Conservation (phyloP, 2,113 vertebrate species). For the Pomatostomus ruficeps region DNA sequence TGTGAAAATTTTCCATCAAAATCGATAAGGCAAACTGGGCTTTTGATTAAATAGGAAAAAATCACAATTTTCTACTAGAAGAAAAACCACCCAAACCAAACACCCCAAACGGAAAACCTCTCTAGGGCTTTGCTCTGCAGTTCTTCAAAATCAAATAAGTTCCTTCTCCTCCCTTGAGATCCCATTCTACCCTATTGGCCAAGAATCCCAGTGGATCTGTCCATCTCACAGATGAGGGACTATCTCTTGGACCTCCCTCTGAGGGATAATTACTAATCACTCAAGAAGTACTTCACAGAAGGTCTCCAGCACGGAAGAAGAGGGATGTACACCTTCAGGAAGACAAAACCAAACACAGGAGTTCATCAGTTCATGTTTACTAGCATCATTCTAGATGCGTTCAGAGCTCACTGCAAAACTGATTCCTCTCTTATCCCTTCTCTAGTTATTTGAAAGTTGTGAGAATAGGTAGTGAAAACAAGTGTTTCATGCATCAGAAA, state of each 20-base stretch:
- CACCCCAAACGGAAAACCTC: not conserved
- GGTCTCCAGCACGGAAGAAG: not conserved
- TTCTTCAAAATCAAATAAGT: not conserved
- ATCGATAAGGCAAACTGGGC: not conserved
- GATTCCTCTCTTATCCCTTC: not conserved
- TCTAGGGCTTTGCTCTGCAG: not conserved
- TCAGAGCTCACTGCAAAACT: not conserved
- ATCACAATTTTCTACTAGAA: not conserved
- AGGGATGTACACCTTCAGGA: not conserved
- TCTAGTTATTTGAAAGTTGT: not conserved
- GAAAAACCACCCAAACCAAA: not conserved
- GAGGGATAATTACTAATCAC: not conserved
- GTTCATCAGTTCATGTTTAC: not conserved
- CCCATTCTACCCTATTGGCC: not conserved
- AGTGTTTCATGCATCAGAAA: not conserved
- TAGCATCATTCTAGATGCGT: not conserved
- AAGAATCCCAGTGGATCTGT: not conserved
- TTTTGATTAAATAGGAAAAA: conserved; percentile 11
- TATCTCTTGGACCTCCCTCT: not conserved
- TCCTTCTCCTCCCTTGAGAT: not conserved
- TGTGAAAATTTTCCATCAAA: not conserved
- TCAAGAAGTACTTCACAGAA: not conserved
- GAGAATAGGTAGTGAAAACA: not conserved
- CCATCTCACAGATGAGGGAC: not conserved
- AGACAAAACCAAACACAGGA: not conserved